Evolutionary conservation across 2,888 invertebrate species (phyloP).

Genomic region (Phengaris arion): DNA sequence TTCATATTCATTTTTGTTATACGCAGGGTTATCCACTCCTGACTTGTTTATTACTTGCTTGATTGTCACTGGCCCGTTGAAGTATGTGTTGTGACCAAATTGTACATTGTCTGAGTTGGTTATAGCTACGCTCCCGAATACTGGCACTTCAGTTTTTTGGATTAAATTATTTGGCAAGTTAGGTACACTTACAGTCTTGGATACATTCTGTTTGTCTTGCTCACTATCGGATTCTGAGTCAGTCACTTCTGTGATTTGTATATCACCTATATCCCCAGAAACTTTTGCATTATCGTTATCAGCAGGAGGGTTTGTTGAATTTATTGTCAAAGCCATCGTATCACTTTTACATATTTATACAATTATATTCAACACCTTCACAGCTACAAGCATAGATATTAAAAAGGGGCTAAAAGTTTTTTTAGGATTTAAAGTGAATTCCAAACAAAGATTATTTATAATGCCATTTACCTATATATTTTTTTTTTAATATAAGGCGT

Average conservation of each 20-base stretch:
- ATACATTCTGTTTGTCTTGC: slow-evolving; percentile 41
- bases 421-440: not conserved
- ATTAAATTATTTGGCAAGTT: slow-evolving; percentile 50
- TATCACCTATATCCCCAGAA: slow-evolving; percentile 58
- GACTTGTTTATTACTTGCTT: slow-evolving; percentile 81
- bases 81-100: slow-evolving; percentile 87
- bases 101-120: slow-evolving; percentile 85
- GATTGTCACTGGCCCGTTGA: slow-evolving; percentile 88
- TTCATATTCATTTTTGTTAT: slow-evolving; percentile 46
- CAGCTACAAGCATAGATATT: not conserved
- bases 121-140: slow-evolving; percentile 81
- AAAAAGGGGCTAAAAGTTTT: not conserved
- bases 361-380: slow-evolving; percentile 23
- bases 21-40: slow-evolving; percentile 61
- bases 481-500: too few species aligned
- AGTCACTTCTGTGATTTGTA: slow-evolving; percentile 59
- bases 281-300: slow-evolving; percentile 52
- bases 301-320: slow-evolving; percentile 29
- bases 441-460: not conserved
- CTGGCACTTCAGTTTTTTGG: slow-evolving; percentile 47
- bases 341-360: slow-evolving; percentile 28
- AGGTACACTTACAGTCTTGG: slow-evolving; percentile 44
- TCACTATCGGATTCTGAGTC: slow-evolving; percentile 49
- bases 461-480: too few species aligned
- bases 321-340: slow-evolving; percentile 37